A percentile compares a stretch with the other conserved stretches of the same genome.
Conservation (phyloP, 2,113 vertebrate genomes). For the Neolamprologus cancellatus region DNA sequence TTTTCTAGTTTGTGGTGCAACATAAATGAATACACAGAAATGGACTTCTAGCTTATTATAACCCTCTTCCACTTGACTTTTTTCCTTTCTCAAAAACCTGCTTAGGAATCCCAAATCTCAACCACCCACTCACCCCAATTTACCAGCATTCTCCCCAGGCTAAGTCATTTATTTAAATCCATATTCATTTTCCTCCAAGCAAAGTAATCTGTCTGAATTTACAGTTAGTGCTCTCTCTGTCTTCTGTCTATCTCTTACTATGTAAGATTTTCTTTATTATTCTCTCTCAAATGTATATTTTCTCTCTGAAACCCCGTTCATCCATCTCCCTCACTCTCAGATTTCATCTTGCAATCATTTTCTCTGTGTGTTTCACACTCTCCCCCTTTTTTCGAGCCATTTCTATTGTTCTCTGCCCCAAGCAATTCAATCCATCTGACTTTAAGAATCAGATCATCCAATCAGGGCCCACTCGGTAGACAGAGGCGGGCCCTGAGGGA, state of each 20-base stretch:
- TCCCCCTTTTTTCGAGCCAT: background rate
- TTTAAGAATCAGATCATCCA: constrained; percentile 62
- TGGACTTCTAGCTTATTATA: background rate
- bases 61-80: background rate
- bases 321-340: constrained; percentile 43
- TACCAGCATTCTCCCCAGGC: constrained; percentile 25
- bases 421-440: constrained; percentile 63
- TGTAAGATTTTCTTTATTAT: constrained; percentile 37
- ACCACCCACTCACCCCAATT: constrained; percentile 41
- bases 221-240: constrained; percentile 11
- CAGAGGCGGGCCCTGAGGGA: constrained; percentile 61
- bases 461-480: constrained; percentile 54
- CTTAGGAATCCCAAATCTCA: constrained; percentile 19
- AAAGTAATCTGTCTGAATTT: constrained; percentile 59
- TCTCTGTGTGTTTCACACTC: constrained; percentile 9
- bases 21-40: background rate
- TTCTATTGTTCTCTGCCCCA: constrained; percentile 25
- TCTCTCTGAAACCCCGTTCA: background rate
- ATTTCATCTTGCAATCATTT: constrained; percentile 28
- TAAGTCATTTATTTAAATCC: constrained; percentile 57
- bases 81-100: background rate
- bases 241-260: constrained; percentile 23
- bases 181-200: constrained; percentile 52
- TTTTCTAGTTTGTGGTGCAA: background rate
- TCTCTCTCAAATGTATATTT: constrained; percentile 43